A percentile compares a stretch with the other conserved stretches of the same genome.
phyloP scores from a whole-genome alignment of 1,140 invertebrate species.

The Formica selysi region DNA sequence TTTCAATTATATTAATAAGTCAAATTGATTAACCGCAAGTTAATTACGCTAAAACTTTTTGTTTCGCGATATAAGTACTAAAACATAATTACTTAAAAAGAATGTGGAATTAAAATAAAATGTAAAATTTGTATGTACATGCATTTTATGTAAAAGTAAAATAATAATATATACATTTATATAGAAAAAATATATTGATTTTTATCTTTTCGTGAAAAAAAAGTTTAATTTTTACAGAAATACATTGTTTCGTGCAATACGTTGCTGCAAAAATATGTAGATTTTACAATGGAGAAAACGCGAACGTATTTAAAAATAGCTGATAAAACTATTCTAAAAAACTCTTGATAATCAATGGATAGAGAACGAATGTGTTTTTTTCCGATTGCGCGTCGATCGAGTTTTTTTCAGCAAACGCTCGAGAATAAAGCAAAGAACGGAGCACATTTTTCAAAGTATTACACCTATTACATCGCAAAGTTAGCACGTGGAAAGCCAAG shows the following conservation, averaged over 20 bases:
- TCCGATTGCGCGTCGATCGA: neutral
- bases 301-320: neutral
- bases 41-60: neutral
- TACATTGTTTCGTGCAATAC: too few species aligned
- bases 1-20: neutral
- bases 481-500: neutral
- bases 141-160: too few species aligned
- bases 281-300: neutral
- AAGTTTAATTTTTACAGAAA: too few species aligned
- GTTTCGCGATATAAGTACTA: neutral
- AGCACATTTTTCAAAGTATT: constrained; percentile 29
- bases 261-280: neutral
- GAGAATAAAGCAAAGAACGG: constrained; percentile 22
- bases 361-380: neutral
- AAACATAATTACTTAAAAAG: neutral
- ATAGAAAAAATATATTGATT: too few species aligned
- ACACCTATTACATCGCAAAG: constrained; percentile 40
- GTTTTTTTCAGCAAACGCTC: constrained; percentile 14
- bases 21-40: neutral
- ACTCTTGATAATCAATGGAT: neutral
- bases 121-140: neutral
- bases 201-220: too few species aligned
- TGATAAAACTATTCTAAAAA: neutral
- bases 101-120: neutral
- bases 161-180: neutral